A percentile compares a stretch with the other conserved stretches of the same genome.
Conservation (phyloP, 1,140 invertebrate genomes). For the Heterodera carotae region DNA sequence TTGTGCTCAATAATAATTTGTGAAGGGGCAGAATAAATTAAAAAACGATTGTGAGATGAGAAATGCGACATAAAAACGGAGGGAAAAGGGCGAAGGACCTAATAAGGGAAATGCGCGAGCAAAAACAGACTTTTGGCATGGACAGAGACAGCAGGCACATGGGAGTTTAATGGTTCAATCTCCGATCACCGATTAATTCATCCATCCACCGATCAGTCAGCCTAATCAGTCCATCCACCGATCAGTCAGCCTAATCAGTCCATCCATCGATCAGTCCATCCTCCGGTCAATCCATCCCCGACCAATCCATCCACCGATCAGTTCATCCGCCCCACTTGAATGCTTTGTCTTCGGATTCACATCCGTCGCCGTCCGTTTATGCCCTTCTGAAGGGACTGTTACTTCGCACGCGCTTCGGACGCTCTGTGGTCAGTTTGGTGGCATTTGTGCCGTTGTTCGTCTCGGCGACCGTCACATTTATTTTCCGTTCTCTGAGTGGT, state of each 20-base stretch:
- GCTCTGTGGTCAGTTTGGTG: slow-evolving; percentile 24
- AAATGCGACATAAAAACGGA: neutral
- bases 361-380: neutral
- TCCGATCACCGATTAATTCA: too few relatives aligned
- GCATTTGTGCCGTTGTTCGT: neutral
- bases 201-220: too few relatives aligned
- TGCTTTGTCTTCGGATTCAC: neutral
- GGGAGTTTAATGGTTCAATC: too few relatives aligned
- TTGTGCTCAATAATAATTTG: slow-evolving; percentile 3
- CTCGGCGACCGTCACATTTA: neutral
- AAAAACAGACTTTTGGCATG: too few relatives aligned
- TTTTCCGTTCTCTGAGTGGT: slow-evolving; percentile 42
- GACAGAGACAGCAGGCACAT: too few relatives aligned
- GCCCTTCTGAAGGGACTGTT: slow-evolving; percentile 19
- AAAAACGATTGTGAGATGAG: neutral
- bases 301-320: neutral
- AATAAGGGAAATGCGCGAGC: too few relatives aligned
- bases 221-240: too few relatives aligned
- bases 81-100: too few relatives aligned
- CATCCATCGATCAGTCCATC: too few relatives aligned
- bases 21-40: neutral
- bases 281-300: neutral
- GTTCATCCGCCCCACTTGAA: too few relatives aligned
- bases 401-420: slow-evolving; percentile 18
- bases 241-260: too few relatives aligned